Evolutionary conservation across 1,140 invertebrate species (phyloP), one percentile per base, ranked within the genome.

Genomic region (Drosophila grimshawi): DNA sequence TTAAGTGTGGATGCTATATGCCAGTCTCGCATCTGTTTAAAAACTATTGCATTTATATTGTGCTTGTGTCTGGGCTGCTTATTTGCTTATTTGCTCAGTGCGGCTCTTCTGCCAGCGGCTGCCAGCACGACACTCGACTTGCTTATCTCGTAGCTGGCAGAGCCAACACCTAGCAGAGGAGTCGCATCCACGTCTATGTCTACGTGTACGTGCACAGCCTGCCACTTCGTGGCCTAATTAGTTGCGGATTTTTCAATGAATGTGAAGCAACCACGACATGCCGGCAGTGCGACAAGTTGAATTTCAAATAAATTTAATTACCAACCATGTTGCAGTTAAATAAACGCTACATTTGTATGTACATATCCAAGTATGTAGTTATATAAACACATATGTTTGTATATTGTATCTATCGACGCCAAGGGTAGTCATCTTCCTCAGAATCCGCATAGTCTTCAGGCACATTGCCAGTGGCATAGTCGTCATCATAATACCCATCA

Each of bases 291-390:
- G 83, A 61, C 83, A 86, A 78, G 53, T 78, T 81, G 75, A 80
- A 86, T 86, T 86, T 67, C 67, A 81, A 82, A 76, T 68, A 86
- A 82, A 86, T 86, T 86, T 82, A 86, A 86, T 86, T 86, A 86
- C 80, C 75, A 86, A 55, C 75, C 75, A 72, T 63, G 60, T 81
- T 81, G 71, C 76, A 76, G 75, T 76, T 66, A 69, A 81, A 81
- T 86, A 81, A 86, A 78, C 56, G 51, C 63, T 53, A 69, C 65
- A 78, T 72, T 41, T 51, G 43, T 45, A 49, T 59, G 45, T 37
- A 7, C 29, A 61, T 41, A 19, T 5, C 27, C 5, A 49, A 7
- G 33, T 49, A 61, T 4, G 37, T n/a, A 19, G 19, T 10, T 49
- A 11, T 35, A 10, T 6, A 56, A 45, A 19, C 32, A 69, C 53